Evolutionary conservation across 53 echinoderm and acorn worm species (phyloP).

Genomic region (Patiria pectinifera): DNA sequence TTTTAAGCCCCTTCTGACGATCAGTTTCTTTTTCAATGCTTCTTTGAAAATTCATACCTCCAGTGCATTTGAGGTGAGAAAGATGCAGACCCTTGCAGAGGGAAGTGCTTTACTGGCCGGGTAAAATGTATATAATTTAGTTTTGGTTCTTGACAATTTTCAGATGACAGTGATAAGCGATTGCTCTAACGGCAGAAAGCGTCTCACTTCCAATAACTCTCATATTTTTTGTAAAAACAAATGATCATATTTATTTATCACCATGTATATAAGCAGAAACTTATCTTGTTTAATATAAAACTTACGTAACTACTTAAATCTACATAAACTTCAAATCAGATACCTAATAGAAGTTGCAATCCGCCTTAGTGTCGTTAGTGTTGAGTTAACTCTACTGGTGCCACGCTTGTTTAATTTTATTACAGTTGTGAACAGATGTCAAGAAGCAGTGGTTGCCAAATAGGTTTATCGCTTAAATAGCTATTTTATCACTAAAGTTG

Average conservation of each 20-base stretch:
- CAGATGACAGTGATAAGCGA: neutral
- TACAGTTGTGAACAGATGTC: neutral
- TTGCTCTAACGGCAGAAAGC: neutral
- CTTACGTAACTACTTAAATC: neutral
- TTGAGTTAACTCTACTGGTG: neutral
- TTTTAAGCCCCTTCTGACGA: too few species aligned
- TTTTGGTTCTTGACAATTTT: neutral
- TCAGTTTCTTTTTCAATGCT: too few species aligned
- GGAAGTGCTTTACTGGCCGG: neutral
- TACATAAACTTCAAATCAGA: neutral
- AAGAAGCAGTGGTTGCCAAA: neutral
- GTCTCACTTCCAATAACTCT: neutral
- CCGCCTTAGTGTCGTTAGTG: neutral
- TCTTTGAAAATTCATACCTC: neutral
- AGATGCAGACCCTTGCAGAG: too few species aligned
- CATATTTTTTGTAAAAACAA: neutral
- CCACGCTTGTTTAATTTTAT: neutral
- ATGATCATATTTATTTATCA: neutral
- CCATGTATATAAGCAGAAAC: neutral
- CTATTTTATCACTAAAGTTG: constrained; percentile 1
- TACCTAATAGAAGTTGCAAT: neutral
- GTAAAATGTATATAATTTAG: neutral
- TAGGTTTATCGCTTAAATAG: neutral
- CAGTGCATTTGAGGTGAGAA: too few species aligned
- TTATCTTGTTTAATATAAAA: constrained; percentile 8